A percentile compares a stretch with the other conserved stretches of the same genome.
These are phyloP conservation scores for Melanotaenia trifasciata DNA, from an alignment of 2,797 vertebrate species.

Conservation along the genomic window DNA sequence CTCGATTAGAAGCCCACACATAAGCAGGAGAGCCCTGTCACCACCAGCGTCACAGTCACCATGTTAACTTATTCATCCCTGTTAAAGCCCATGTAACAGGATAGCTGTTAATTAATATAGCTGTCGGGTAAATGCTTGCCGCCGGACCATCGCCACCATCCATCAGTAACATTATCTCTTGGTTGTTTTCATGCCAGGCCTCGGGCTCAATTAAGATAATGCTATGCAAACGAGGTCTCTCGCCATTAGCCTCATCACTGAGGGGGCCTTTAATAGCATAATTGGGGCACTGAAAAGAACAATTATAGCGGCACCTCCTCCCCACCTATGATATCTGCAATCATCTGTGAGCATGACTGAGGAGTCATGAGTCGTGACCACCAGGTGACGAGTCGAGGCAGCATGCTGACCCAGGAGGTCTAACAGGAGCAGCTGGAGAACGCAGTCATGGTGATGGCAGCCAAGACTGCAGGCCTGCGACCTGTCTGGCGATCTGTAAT, in stretches of 20 bases:
- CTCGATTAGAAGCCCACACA: slow-evolving; percentile 68
- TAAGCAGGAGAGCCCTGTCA: slow-evolving; percentile 69
- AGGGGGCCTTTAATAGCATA: slow-evolving; percentile 91
- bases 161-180: slow-evolving; percentile 91
- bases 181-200: slow-evolving; percentile 81
- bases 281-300: slow-evolving; percentile 93
- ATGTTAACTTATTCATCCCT: slow-evolving; percentile 85
- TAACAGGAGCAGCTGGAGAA: slow-evolving; percentile 60
- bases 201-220: slow-evolving; percentile 97
- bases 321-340: slow-evolving; percentile 84
- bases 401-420: slow-evolving; percentile 54
- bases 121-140: slow-evolving; percentile 92
- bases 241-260: slow-evolving; percentile 90
- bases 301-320: slow-evolving; percentile 86
- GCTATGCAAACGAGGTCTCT: slow-evolving; percentile 95
- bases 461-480: slow-evolving; percentile 34
- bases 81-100: slow-evolving; percentile 90
- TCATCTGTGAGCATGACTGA: slow-evolving; percentile 86
- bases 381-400: slow-evolving; percentile 32
- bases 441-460: slow-evolving; percentile 19
- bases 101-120: slow-evolving; percentile 97
- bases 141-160: slow-evolving; percentile 88
- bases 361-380: slow-evolving; percentile 54
- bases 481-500: slow-evolving; percentile 46
- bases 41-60: slow-evolving; percentile 70